Evolutionary conservation across 2,797 vertebrate species (phyloP), one percentile per base, ranked within the genome.

Genomic region (Martes flavigula): DNA sequence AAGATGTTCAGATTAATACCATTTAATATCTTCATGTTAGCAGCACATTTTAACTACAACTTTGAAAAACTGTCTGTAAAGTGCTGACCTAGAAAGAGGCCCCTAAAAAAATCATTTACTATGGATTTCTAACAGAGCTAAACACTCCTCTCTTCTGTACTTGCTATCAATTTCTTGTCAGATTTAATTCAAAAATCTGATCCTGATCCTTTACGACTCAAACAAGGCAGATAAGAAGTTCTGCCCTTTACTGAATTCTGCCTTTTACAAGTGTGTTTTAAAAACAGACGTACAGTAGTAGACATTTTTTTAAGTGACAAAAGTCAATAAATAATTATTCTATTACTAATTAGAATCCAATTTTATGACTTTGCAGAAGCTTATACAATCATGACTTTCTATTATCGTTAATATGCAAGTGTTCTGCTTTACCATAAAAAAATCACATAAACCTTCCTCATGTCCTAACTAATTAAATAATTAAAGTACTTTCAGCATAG

Each of bases 161-260:
- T 96, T 88, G 32, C 62, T 88, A 87, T 95, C 94, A 97, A 96
- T 97, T 97, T 96, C 89, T 96, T 95, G 90, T 96, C 90, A 94
- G 82, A 95, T 84, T 5, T 79, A 93, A 96, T 95, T 97, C 11
- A 78, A 94, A 97, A 43, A 77, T 95, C 75, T 96, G 77, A 95
- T 78, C 64, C 27, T 96, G 75, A 96, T 93, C 17, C 51, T 94
- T 92, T 62, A 95, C 23, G 9, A 87, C 40, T 73, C 95, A 79
- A 94, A 84, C 14, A 23, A 93, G 20, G 60, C 48, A 93, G 68
- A 82, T 72, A 93, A 88, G 30, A 75, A 88, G 30, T 95, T 86
- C 18, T 78, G 15, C 13, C 64, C 21, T 60, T 88, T 96, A 64
- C 27, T 89, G 72, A 91, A 81, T 83, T 83, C 32, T 88, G 7